Base-by-base conservation (phyloP, 2,888 invertebrate species). In the Hirtodrosophila duncani region DNA sequence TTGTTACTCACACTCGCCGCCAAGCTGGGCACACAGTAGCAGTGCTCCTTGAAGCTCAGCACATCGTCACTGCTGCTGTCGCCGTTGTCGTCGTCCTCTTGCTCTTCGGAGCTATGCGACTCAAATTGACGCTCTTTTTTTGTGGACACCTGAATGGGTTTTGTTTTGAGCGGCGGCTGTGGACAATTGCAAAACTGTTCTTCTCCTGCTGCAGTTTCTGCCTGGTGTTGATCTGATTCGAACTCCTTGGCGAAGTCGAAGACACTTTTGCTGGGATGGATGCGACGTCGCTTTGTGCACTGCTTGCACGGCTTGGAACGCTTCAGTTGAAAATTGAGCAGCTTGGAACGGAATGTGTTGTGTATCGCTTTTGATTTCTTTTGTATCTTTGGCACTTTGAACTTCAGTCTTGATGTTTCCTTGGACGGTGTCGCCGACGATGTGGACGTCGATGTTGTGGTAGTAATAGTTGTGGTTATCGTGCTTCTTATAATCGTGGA, bases 211-310 rank as follows among this genome's bases (percentile, higher is more conserved):
- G 44, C 37, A n/a, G n/a, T n/a, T n/a, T n/a, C n/a, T 0, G 16
- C 27, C 7, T 38, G 46, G 7, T 27, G 45, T 2, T 30, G 27
- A 16, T 41, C 55, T 3, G 65, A 37, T 44, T 82, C 68, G 41
- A 85, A 84, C 13, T 87, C 86, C 44, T 84, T 84, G 53, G 81
- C 77, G 60, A 86, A 83, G 43, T 87, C 86, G 37, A 85, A 82
- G 18, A 85, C 83, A 49, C 82, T 83, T 52, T 85, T 86, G 50
- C 82, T 85, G 10, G 85, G 85, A 77, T 86, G 84, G 21, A 85
- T 83, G 60, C 86, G 85, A 1, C 83, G 67, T 0, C 83, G 71
- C 26, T 87, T 87, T n/a, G 83, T 80, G 60, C 87, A 87, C 26
- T 71, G 79, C 27, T 84, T 85, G 45, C 87, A 87, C 1, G 83